Base-by-base conservation (phyloP, 1,140 invertebrate genomes). In the Vanessa atalanta region DNA sequence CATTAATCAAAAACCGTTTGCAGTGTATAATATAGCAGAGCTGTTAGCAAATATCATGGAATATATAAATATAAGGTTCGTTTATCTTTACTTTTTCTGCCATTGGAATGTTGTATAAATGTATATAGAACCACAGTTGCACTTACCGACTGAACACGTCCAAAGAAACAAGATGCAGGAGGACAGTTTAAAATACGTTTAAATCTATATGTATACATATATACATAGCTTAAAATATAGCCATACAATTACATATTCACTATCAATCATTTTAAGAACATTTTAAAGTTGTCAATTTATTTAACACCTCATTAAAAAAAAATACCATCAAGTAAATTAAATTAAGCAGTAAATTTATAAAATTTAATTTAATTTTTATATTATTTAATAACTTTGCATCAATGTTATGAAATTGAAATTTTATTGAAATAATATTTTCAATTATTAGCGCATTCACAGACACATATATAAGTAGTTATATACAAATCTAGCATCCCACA, bases 131-230 rank as follows among this genome's bases (percentile, higher is more conserved):
- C 57, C 57, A 60, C 26, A 55, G 53, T 74, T 80, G 64, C 77
- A 81, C 79, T 83, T 80, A 83, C 82, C 82, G 82, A 83, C 82
- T 83, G 76, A 61, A 78, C 55, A 71, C 55, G 51, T 80, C 80
- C 82, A 72, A 78, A 73, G 73, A 77, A 69, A 72, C 68, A 70
- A 79, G 82, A 76, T 72, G 82, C 80, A 77, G 65, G 55, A 70
- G 64, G 74, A 70, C 70, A 79, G 71, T 75, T 72, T 64, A 72
- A 73, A 72, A 79, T 70, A 63, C 71, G 65, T 61, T 66, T 63
- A 65, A 73, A 70, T 63, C 57, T 48, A 70, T 47, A 16, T 47
- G n/a, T 37, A 57, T 43, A 55, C 67, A 67, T 66, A 48, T 66
- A 50, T 53, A 66, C 64, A 72, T 53, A 47, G 37, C 43, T 51